Conservation (phyloP, 2,888 invertebrate species). For the Scaeva pyrastri region DNA sequence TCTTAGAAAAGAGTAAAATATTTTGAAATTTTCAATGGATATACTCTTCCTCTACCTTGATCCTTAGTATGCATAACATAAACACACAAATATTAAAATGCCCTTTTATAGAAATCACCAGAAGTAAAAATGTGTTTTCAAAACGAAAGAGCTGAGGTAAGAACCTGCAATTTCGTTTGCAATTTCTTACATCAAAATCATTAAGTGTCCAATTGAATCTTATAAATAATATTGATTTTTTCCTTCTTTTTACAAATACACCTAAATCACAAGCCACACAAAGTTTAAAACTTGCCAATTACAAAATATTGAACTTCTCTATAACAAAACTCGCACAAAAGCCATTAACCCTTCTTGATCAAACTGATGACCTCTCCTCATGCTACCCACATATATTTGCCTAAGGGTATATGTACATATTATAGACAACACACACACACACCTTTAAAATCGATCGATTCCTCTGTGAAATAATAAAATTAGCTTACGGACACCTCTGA, state of each 20-base stretch:
- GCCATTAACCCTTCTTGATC: conserved; percentile 69
- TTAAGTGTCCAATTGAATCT: not conserved
- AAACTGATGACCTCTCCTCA: conserved; percentile 59
- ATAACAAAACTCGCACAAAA: conserved; percentile 23
- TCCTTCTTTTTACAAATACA: not conserved
- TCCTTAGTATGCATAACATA: too few species aligned
- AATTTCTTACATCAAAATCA: not conserved
- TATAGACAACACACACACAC: conserved; percentile 14
- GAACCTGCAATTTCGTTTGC: not conserved
- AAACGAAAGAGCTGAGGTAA: conserved; percentile 9
- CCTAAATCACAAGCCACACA: not conserved
- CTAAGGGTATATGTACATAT: not conserved
- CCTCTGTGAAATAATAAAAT: conserved; percentile 60
- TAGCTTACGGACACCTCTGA: conserved; percentile 71
- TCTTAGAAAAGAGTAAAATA: too few species aligned
- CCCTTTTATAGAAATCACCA: too few species aligned
- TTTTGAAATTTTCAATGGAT: too few species aligned
- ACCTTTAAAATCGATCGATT: conserved; percentile 44
- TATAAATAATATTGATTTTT: not conserved
- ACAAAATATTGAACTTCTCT: conserved; percentile 20
- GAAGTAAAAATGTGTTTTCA: too few species aligned
- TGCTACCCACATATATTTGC: conserved; percentile 18
- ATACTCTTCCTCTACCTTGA: too few species aligned
- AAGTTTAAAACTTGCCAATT: conserved; percentile 7
- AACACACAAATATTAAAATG: too few species aligned